A percentile compares a stretch with the other conserved stretches of the same genome.
Evolutionary conservation across 1,140 invertebrate genomes (phyloP).

Genomic region (Drosophila tsacasi): DNA sequence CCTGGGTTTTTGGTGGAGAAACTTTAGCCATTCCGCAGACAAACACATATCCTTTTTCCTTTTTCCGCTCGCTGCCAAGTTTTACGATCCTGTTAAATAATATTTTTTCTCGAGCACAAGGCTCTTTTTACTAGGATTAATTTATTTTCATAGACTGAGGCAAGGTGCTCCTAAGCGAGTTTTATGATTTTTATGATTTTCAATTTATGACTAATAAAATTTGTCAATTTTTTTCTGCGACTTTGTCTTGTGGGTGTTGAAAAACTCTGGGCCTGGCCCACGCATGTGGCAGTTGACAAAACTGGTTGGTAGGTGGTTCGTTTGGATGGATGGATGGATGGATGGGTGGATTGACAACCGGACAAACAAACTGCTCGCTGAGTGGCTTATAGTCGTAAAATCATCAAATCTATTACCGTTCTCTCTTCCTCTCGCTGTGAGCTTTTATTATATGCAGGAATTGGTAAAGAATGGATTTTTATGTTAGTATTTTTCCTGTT

Average conservation of each 20-base stretch:
- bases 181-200: conserved; percentile 72
- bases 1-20: conserved; percentile 23
- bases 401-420: conserved; percentile 76
- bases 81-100: conserved; percentile 75
- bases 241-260: conserved; percentile 60
- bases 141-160: conserved; percentile 73
- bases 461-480: conserved; percentile 38
- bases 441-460: conserved; percentile 23
- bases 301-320: conserved; percentile 41
- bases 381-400: conserved; percentile 73
- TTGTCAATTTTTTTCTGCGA: conserved; percentile 57
- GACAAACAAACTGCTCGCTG: conserved; percentile 44
- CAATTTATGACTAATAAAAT: conserved; percentile 82
- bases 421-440: neutral
- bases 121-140: conserved; percentile 54
- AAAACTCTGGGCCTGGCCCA: conserved; percentile 49
- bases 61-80: conserved; percentile 16
- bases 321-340: neutral
- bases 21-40: conserved; percentile 61
- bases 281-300: conserved; percentile 57
- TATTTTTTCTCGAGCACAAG: conserved; percentile 56
- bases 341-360: conserved; percentile 30
- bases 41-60: conserved; percentile 30
- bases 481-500: neutral
- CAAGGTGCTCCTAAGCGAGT: conserved; percentile 52